phyloP scores from a whole-genome alignment of 2,888 invertebrate genomes.

The Omphaloscelis lunosa region DNA sequence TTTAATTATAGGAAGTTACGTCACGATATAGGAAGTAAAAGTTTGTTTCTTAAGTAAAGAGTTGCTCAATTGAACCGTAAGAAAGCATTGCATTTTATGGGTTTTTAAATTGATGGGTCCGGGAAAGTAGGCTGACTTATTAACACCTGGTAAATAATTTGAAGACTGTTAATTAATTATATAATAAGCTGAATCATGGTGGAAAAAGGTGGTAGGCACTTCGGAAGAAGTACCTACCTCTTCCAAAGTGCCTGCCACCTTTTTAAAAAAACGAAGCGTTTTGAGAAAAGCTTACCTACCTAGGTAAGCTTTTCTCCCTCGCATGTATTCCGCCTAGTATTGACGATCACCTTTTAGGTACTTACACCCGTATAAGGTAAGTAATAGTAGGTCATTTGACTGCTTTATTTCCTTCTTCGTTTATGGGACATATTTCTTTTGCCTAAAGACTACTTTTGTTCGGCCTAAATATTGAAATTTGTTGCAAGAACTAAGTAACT shows the following conservation, averaged over 20 bases:
- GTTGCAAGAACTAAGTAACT: too few relatives aligned
- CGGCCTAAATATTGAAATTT: too few relatives aligned
- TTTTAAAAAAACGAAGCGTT: too few relatives aligned
- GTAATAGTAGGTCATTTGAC: neutral
- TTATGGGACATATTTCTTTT: neutral
- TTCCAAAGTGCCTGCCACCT: too few relatives aligned
- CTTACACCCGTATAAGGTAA: neutral
- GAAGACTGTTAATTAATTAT: conserved; percentile 30
- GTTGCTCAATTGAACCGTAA: conserved; percentile 23
- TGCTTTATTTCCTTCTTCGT: neutral
- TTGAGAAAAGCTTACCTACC: too few relatives aligned
- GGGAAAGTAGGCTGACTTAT: conserved; percentile 44
- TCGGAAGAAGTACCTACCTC: neutral
- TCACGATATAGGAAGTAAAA: conserved; percentile 63
- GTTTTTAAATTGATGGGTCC: conserved; percentile 26
- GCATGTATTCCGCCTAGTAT: neutral
- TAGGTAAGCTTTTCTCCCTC: neutral
- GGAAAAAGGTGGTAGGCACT: neutral
- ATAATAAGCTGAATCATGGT: neutral
- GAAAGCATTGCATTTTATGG: conserved; percentile 26
- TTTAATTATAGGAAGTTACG: conserved; percentile 54
- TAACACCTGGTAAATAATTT: conserved; percentile 15
- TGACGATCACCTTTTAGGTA: neutral
- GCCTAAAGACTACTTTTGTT: neutral
- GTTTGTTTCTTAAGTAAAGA: conserved; percentile 27